Evolutionary conservation across 2,113 vertebrate species (phyloP).

Genomic region (Haplochromis burtoni): DNA sequence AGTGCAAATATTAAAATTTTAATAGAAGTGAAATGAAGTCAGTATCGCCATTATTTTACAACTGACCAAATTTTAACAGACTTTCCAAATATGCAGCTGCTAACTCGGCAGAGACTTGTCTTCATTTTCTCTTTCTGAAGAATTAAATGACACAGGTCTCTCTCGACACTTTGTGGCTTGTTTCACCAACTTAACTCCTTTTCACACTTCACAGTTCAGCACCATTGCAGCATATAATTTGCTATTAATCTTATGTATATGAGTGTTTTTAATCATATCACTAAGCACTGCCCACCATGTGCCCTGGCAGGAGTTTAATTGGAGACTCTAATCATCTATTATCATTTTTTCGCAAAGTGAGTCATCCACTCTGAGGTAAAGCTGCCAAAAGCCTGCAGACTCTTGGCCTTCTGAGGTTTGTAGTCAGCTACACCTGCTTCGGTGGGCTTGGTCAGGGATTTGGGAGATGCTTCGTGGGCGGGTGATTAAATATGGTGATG

Average conservation of each 20-base stretch:
- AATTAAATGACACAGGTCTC: not conserved
- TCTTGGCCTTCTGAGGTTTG: not conserved
- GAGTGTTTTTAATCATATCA: not conserved
- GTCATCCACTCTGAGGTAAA: not conserved
- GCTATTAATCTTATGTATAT: not conserved
- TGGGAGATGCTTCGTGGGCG: not conserved
- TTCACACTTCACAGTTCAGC: not conserved
- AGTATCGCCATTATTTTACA: not conserved
- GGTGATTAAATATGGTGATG: not conserved
- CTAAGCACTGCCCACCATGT: not conserved
- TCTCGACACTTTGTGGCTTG: not conserved
- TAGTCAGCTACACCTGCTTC: not conserved
- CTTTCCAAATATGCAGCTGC: accelerated
- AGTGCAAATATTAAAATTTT: accelerated
- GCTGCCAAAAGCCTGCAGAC: not conserved
- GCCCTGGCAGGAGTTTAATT: not conserved
- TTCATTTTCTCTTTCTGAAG: not conserved
- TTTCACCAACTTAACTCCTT: not conserved
- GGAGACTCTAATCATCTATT: not conserved
- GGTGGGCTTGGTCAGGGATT: not conserved
- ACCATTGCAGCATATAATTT: not conserved
- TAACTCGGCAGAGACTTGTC: not conserved
- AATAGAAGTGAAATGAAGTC: not conserved
- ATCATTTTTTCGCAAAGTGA: not conserved
- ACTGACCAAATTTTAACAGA: not conserved